A percentile compares a stretch with the other conserved stretches of the same genome.
Conservation (phyloP, 35 echinoderm and acorn worm genomes). For the Stichopus chloronotus region DNA sequence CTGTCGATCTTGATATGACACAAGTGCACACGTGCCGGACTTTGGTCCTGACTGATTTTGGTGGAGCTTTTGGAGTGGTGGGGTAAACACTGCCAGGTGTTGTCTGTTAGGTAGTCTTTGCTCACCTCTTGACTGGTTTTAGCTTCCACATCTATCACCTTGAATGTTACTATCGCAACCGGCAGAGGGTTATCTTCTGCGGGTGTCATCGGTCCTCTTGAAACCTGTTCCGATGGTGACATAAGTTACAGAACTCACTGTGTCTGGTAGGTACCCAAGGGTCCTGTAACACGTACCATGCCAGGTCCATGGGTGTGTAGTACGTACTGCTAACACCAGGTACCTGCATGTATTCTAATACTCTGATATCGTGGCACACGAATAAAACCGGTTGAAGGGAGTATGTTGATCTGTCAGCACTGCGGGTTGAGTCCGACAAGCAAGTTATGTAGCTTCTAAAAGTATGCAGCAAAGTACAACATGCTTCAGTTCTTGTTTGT, state of each 20-base stretch:
- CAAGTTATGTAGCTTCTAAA: too few relatives aligned
- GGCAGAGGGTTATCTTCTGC: background rate
- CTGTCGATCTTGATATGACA: background rate
- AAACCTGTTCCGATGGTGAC: background rate
- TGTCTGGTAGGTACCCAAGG: too few relatives aligned
- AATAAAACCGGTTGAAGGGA: too few relatives aligned
- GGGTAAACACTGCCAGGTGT: conserved; percentile 12
- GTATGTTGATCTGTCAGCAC: too few relatives aligned
- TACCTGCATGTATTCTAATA: background rate
- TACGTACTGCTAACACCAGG: background rate
- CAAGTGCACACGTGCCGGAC: conserved; percentile 12
- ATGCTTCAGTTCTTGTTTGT: too few relatives aligned
- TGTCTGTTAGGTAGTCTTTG: conserved; percentile 7
- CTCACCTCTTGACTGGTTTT: background rate
- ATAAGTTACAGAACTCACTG: too few relatives aligned
- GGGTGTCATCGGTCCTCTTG: background rate
- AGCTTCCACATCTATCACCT: background rate
- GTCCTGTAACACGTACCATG: background rate
- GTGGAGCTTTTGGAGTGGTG: background rate
- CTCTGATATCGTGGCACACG: too few relatives aligned
- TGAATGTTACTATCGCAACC: background rate
- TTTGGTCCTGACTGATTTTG: conserved; percentile 1
- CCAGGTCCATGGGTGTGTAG: background rate
- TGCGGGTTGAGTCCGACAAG: too few relatives aligned
- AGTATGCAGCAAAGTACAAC: too few relatives aligned